phyloP scores from a whole-genome alignment of 2,888 invertebrate species.

The Limnephilus rhombicus region DNA sequence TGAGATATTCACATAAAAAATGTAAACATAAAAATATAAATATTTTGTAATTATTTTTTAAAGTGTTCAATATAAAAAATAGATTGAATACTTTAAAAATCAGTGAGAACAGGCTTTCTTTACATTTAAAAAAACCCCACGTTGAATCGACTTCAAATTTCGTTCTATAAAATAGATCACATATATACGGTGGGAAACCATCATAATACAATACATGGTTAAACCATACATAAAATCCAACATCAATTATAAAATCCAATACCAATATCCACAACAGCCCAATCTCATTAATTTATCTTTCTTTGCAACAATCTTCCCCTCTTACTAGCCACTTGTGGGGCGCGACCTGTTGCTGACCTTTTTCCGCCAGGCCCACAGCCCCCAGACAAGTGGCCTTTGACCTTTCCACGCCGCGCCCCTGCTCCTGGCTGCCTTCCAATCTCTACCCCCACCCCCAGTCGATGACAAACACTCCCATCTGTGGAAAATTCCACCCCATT shows the following conservation, averaged over 20 bases:
- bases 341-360: slow-evolving; percentile 57
- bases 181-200: too few relatives aligned
- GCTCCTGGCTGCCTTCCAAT: neutral
- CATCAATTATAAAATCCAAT: neutral
- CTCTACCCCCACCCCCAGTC: neutral
- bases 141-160: too few relatives aligned
- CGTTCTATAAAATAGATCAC: too few relatives aligned
- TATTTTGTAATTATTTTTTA: too few relatives aligned
- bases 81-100: too few relatives aligned
- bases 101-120: too few relatives aligned
- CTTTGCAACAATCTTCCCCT: neutral
- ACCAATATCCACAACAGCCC: neutral
- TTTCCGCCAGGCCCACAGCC: slow-evolving; percentile 10
- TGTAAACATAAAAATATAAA: too few relatives aligned
- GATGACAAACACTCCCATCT: neutral
- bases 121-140: too few relatives aligned
- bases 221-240: neutral
- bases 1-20: too few relatives aligned
- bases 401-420: slow-evolving; percentile 43
- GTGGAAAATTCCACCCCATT: neutral
- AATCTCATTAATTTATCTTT: neutral
- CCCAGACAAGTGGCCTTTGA: slow-evolving; percentile 46
- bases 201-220: neutral
- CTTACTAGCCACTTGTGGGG: slow-evolving; percentile 39
- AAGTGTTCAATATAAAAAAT: too few relatives aligned